A percentile compares a stretch with the other conserved stretches of the same genome.
phyloP scores from a whole-genome alignment of 2,113 vertebrate genomes.

The Oncorhynchus tshawytscha region DNA sequence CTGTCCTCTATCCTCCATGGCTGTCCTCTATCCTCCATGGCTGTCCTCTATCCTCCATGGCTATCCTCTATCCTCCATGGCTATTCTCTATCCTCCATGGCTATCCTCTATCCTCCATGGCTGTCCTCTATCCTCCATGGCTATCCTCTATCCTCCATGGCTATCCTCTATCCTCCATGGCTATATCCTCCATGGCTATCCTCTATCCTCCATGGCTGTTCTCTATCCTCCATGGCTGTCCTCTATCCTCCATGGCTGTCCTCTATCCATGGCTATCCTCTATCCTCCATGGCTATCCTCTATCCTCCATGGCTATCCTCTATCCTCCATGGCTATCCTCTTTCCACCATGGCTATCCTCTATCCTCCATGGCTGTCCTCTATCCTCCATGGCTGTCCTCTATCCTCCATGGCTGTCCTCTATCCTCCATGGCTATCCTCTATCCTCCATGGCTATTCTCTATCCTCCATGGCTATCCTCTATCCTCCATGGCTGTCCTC shows the following conservation, averaged over 20 bases:
- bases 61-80: background rate
- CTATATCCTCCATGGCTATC: too few relatives aligned
- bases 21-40: background rate
- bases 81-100: too few relatives aligned
- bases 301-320: background rate
- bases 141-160: too few relatives aligned
- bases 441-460: background rate
- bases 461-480: background rate
- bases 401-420: background rate
- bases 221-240: background rate
- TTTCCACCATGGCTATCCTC: background rate
- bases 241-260: background rate
- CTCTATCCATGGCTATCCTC: background rate
- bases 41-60: background rate
- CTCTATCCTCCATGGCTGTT: too few relatives aligned
- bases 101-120: too few relatives aligned
- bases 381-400: background rate
- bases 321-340: background rate
- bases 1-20: too few relatives aligned
- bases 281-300: background rate
- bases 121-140: too few relatives aligned
- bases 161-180: too few relatives aligned
- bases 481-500: background rate
- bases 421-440: too few relatives aligned
- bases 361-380: background rate